phyloP scores from a whole-genome alignment of 30 jellyfish, hydroid and myxozoan genomes.

The Aurelia coerulea region DNA sequence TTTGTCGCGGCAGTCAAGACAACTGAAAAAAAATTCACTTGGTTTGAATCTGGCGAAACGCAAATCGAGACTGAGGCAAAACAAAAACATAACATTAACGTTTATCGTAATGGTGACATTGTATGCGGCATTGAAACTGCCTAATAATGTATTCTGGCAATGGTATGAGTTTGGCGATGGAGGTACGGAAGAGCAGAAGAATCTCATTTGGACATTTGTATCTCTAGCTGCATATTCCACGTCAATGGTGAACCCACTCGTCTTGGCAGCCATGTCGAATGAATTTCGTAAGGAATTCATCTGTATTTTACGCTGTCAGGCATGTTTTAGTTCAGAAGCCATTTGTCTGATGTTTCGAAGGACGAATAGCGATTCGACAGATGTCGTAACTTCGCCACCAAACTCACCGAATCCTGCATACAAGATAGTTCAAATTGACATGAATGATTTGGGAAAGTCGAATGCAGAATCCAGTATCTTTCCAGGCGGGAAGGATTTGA shows the following conservation, averaged over 20 bases:
- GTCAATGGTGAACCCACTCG: constrained; percentile 68
- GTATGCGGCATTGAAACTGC: constrained; percentile 68
- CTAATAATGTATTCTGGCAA: constrained; percentile 75
- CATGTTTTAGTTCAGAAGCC: constrained; percentile 6
- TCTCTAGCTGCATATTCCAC: constrained; percentile 77
- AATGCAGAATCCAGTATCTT: background rate
- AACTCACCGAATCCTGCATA: constrained; percentile 2
- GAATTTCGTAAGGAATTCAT: constrained; percentile 61
- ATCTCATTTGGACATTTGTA: constrained; percentile 64
- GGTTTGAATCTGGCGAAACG: constrained; percentile 51
- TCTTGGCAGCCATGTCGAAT: constrained; percentile 65
- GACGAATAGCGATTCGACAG: constrained; percentile 17
- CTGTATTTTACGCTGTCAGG: constrained; percentile 45
- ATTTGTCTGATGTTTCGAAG: constrained; percentile 8
- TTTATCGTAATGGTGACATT: constrained; percentile 67
- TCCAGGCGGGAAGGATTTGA: no score
- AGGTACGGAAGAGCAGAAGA: constrained; percentile 18
- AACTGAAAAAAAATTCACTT: constrained; percentile 35
- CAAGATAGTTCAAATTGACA: constrained; percentile 8
- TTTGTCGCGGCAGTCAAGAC: constrained; percentile 37
- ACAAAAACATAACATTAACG: constrained; percentile 42
- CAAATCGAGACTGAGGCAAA: constrained; percentile 44
- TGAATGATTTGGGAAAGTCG: constrained; percentile 27
- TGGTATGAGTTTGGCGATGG: constrained; percentile 72
- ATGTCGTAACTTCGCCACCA: background rate